phyloP scores from a whole-genome alignment of 2,113 vertebrate species.

The Rattus rattus region DNA sequence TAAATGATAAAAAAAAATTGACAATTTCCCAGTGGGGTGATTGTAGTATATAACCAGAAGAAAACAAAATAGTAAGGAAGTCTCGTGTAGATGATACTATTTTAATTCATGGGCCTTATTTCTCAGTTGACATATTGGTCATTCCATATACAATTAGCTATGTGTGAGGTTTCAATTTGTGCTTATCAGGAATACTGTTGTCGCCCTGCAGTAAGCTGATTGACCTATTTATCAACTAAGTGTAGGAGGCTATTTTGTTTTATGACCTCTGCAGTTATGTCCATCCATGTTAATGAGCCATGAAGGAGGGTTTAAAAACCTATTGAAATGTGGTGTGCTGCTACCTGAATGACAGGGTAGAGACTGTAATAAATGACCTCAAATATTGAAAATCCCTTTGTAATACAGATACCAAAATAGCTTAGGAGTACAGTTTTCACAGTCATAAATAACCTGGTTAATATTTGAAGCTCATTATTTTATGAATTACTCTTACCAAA shows the following conservation, averaged over 20 bases:
- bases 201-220: conserved; percentile 23
- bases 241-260: conserved; percentile 58
- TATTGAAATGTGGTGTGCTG: conserved; percentile 19
- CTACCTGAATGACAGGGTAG: conserved; percentile 43
- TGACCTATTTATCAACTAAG: conserved; percentile 69
- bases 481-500: neutral
- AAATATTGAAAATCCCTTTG: conserved; percentile 28
- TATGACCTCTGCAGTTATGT: conserved; percentile 65
- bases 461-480: conserved; percentile 10
- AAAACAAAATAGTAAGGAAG: neutral
- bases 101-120: neutral
- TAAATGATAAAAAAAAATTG: neutral
- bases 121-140: conserved; percentile 29
- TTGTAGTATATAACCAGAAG: neutral
- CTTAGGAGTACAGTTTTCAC: neutral
- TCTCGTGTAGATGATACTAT: neutral
- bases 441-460: neutral
- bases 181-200: conserved; percentile 45
- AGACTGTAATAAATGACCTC: neutral
- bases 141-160: conserved; percentile 45
- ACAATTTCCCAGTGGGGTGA: neutral
- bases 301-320: conserved; percentile 70
- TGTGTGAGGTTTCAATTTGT: conserved; percentile 35
- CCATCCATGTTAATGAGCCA: conserved; percentile 70
- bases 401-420: neutral